Evolutionary conservation across 2,797 vertebrate species (phyloP).

Genomic region (Ciconia nigra): DNA sequence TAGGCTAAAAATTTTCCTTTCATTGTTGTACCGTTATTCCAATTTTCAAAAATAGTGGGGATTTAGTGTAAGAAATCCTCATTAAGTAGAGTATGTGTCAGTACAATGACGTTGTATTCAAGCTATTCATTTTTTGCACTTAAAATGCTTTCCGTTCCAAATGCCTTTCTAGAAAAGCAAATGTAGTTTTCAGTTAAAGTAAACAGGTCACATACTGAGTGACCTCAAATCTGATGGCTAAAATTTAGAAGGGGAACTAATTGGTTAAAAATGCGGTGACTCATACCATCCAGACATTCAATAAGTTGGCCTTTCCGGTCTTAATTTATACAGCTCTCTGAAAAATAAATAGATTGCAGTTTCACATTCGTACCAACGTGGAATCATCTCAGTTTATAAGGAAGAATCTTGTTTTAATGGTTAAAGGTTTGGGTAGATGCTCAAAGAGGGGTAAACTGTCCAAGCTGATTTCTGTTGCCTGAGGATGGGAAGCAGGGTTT

Average conservation of each 20-base stretch:
- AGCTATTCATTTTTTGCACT: neutral
- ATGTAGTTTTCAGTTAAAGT: constrained; percentile 24
- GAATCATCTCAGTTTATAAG: neutral
- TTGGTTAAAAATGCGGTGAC: constrained; percentile 3
- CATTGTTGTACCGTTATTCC: neutral
- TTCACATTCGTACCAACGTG: neutral
- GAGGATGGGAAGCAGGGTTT: neutral
- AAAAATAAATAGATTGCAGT: neutral
- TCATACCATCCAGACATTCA: neutral
- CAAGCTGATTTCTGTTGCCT: neutral
- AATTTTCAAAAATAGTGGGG: neutral
- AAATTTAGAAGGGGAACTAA: constrained; percentile 24
- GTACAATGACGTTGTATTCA: constrained; percentile 25
- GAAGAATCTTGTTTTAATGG: neutral
- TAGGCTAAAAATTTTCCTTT: constrained; percentile 31
- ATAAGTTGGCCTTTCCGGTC: neutral
- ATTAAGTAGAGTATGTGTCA: neutral
- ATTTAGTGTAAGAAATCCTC: constrained; percentile 7
- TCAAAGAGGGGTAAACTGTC: neutral
- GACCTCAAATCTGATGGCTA: constrained; percentile 11
- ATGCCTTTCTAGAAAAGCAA: constrained; percentile 14
- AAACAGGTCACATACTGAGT: constrained; percentile 12
- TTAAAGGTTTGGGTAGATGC: neutral
- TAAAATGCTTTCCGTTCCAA: constrained; percentile 17
- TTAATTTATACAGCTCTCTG: neutral